Percentiles rank a stretch among this genome's conserved stretches.
Evolutionary conservation across 2,888 invertebrate species (phyloP).

Genomic region (Dinocampus coccinellae): DNA sequence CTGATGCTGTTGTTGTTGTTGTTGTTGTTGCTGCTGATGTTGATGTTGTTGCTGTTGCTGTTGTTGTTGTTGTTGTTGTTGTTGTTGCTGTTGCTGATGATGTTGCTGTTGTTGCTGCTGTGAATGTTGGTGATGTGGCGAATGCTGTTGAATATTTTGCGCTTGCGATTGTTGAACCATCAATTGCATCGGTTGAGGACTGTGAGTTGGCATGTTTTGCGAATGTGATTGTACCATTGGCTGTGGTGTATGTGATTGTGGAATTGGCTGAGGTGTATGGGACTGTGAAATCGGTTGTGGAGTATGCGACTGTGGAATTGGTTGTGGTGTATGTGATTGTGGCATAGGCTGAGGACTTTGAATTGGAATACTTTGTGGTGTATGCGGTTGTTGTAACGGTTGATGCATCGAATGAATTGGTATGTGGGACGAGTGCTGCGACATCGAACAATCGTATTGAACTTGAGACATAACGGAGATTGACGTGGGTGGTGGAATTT

Average conservation of each 20-base stretch:
- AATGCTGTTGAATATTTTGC: slow-evolving; percentile 55
- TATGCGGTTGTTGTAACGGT: slow-evolving; percentile 69
- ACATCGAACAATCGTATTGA: slow-evolving; percentile 81
- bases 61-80: slow-evolving; percentile 51
- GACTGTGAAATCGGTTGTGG: slow-evolving; percentile 36
- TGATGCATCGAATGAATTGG: slow-evolving; percentile 63
- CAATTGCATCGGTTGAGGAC: slow-evolving; percentile 64
- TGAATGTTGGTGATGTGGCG: slow-evolving; percentile 59
- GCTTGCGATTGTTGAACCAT: slow-evolving; percentile 60
- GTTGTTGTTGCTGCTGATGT: slow-evolving; percentile 60
- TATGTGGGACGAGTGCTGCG: slow-evolving; percentile 73
- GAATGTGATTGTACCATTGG: slow-evolving; percentile 61
- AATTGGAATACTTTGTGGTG: slow-evolving; percentile 61
- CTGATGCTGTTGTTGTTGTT: slow-evolving; percentile 59
- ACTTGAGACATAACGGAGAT: slow-evolving; percentile 60
- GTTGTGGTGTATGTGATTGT: slow-evolving; percentile 59
- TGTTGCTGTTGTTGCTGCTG: slow-evolving; percentile 58
- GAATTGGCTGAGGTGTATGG: slow-evolving; percentile 61
- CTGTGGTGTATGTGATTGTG: slow-evolving; percentile 63
- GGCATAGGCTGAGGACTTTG: slow-evolving; percentile 26
- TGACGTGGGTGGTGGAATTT: slow-evolving; percentile 54
- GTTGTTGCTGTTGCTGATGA: slow-evolving; percentile 50
- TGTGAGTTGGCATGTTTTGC: slow-evolving; percentile 60
- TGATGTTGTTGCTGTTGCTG: slow-evolving; percentile 61
- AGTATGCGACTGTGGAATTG: slow-evolving; percentile 60